phyloP scores from a whole-genome alignment of 2,113 vertebrate genomes.

The Hystrix cristata region DNA sequence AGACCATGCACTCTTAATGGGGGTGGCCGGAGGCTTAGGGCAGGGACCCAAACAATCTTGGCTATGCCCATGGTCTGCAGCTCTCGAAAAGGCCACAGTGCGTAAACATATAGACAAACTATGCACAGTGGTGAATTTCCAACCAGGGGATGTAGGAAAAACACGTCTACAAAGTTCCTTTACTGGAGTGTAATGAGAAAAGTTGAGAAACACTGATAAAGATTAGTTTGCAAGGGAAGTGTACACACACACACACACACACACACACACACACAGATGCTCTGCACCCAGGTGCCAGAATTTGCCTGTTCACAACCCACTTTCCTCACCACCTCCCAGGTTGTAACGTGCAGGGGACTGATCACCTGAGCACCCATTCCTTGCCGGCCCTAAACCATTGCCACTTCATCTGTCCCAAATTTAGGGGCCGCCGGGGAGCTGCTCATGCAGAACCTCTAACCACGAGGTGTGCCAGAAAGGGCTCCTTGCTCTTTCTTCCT shows the following conservation, averaged over 20 bases:
- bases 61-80: neutral
- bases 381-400: neutral
- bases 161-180: neutral
- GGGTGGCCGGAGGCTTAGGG: neutral
- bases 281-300: neutral
- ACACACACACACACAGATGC: neutral
- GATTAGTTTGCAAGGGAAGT: neutral
- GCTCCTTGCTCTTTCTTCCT: neutral
- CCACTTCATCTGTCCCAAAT: neutral
- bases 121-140: neutral
- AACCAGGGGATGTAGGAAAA: neutral
- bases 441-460: neutral
- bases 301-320: neutral
- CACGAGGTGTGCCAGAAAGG: fast-evolving
- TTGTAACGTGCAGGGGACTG: neutral
- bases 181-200: neutral
- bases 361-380: neutral
- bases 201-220: neutral
- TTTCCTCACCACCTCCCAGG: neutral
- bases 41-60: neutral
- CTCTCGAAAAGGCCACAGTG: neutral
- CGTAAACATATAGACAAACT: fast-evolving
- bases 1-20: fast-evolving
- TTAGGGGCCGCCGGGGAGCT: neutral
- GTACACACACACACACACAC: fast-evolving